A percentile compares a stretch with the other conserved stretches of the same genome.
Evolutionary conservation across 2,797 vertebrate genomes (phyloP).

Genomic region (Cichlasoma orientale): DNA sequence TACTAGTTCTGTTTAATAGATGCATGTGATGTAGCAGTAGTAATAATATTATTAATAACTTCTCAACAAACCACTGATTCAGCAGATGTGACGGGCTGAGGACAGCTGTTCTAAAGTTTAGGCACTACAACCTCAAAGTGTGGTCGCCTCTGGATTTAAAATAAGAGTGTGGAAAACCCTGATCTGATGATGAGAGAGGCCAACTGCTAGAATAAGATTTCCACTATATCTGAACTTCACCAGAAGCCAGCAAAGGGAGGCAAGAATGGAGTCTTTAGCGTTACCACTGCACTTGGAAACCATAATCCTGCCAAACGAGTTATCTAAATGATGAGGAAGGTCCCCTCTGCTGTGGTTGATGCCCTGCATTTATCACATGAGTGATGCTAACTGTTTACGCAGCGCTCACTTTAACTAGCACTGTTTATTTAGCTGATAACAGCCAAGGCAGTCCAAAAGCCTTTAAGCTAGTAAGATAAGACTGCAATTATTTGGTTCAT

Average conservation of each 20-base stretch:
- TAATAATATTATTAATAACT: not conserved
- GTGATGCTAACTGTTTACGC: not conserved
- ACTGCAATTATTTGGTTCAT: constrained; percentile 2
- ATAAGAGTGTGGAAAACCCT: not conserved
- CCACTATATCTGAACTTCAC: not conserved
- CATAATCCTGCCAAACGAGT: not conserved
- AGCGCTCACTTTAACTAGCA: not conserved
- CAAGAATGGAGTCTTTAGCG: no score
- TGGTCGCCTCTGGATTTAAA: not conserved
- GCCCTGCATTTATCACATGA: not conserved
- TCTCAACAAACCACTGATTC: not conserved
- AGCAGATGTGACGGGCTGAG: not conserved
- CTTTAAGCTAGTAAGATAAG: not conserved
- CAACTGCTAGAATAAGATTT: not conserved
- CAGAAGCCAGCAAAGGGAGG: not conserved
- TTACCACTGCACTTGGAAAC: not conserved
- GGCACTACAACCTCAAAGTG: not conserved
- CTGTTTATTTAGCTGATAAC: not conserved
- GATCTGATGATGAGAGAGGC: not conserved
- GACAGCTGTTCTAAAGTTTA: not conserved
- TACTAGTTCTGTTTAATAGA: not conserved
- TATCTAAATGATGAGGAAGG: not conserved
- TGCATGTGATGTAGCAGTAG: not conserved
- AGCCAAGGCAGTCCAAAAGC: not conserved
- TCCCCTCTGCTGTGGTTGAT: not conserved